These are phyloP conservation scores for Hippoglossus hippoglossus DNA, from an alignment of 2,797 vertebrate species.

Conservation along the genomic window DNA sequence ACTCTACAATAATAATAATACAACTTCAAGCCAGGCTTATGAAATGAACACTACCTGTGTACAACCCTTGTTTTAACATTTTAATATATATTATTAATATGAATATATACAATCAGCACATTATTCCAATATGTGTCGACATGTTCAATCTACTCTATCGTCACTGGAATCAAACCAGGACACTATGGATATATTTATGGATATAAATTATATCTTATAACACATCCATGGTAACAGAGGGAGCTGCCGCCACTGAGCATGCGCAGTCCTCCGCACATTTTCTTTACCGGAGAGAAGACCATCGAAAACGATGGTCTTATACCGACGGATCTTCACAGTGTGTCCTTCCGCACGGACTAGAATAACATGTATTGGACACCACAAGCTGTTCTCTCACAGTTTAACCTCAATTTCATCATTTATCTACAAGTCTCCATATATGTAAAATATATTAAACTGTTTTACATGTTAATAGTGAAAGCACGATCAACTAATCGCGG, in stretches of 20 bases:
- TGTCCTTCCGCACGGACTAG: slow-evolving; percentile 80
- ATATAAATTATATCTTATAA: no score
- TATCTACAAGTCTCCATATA: fast-evolving
- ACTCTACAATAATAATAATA: not conserved
- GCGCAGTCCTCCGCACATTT: slow-evolving; percentile 25
- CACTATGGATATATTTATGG: no score
- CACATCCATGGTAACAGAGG: no score
- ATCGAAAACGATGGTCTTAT: slow-evolving; percentile 85
- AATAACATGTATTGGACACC: not conserved
- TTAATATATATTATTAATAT: no score
- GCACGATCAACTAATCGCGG: slow-evolving; percentile 25
- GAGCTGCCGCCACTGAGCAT: not conserved
- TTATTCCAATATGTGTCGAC: not conserved
- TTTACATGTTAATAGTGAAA: fast-evolving
- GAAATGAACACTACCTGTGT: not conserved
- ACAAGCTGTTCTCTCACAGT: fast-evolving
- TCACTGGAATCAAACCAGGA: not conserved
- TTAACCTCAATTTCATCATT: fast-evolving
- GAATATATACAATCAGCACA: not conserved
- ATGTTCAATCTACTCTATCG: not conserved
- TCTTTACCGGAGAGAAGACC: slow-evolving; percentile 69
- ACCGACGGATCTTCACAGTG: not conserved
- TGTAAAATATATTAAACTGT: fast-evolving
- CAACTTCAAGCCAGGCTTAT: not conserved
- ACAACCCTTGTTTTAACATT: not conserved